phyloP scores from a whole-genome alignment of 2,888 invertebrate genomes.

The Chrysotoxum bicinctum region DNA sequence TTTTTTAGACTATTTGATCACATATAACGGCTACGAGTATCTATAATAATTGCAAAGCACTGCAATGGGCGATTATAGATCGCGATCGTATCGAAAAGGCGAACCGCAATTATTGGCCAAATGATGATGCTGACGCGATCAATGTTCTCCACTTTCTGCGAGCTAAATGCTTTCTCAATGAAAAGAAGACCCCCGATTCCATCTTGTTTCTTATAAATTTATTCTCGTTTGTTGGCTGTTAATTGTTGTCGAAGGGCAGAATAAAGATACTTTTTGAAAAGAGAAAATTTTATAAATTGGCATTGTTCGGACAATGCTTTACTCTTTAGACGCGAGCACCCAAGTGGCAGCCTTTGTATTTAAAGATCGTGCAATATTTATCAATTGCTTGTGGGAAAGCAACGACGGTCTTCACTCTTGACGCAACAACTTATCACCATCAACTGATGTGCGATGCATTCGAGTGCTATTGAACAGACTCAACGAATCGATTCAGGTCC shows the following conservation, averaged over 20 bases:
- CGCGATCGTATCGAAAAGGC: constrained; percentile 16
- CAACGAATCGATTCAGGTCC: constrained; percentile 34
- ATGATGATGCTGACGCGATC: constrained; percentile 59
- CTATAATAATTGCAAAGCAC: constrained; percentile 16
- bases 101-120: constrained; percentile 9
- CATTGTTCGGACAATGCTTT: constrained; percentile 19
- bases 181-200: constrained; percentile 59
- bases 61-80: constrained; percentile 23
- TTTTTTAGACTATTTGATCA: constrained; percentile 39
- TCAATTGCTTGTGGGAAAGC: neutral
- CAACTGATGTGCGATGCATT: constrained; percentile 59
- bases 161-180: constrained; percentile 54
- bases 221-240: constrained; percentile 52
- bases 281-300: constrained; percentile 59
- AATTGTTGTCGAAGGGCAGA: constrained; percentile 42
- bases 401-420: constrained; percentile 43
- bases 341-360: neutral
- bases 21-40: constrained; percentile 3
- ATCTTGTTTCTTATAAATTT: constrained; percentile 63
- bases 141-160: constrained; percentile 69
- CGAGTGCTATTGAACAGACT: constrained; percentile 36
- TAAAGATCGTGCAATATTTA: constrained; percentile 19
- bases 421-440: constrained; percentile 49
- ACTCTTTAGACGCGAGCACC: constrained; percentile 19
- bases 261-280: constrained; percentile 44